These are phyloP conservation scores for Amphipyra berbera DNA, from an alignment of 2,888 invertebrate genomes.

Conservation along the genomic window DNA sequence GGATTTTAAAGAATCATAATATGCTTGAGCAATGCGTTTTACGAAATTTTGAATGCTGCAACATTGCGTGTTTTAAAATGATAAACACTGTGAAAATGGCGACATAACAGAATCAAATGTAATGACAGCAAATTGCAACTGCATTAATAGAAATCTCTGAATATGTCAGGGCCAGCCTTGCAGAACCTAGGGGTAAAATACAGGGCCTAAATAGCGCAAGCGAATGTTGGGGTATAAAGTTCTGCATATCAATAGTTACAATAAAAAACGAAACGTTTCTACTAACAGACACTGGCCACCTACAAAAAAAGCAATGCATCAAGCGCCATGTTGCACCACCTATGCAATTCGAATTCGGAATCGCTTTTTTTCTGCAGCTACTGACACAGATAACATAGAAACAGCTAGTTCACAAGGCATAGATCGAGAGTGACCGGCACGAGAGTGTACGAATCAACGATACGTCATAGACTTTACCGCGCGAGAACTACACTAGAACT, in stretches of 20 bases:
- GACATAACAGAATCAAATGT: too few species aligned
- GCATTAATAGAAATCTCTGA: neutral
- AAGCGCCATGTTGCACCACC: constrained; percentile 12
- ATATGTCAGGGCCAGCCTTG: too few species aligned
- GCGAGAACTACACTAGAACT: constrained; percentile 36
- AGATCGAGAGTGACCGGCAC: constrained; percentile 48
- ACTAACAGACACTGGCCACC: constrained; percentile 15
- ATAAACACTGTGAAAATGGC: neutral
- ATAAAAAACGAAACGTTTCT: neutral
- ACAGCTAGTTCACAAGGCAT: constrained; percentile 43
- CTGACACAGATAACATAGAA: constrained; percentile 35
- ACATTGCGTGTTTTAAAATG: constrained; percentile 24
- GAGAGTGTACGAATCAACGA: neutral
- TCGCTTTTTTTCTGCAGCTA: constrained; percentile 12
- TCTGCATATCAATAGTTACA: too few species aligned
- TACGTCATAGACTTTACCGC: constrained; percentile 51
- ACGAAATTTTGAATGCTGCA: constrained; percentile 17
- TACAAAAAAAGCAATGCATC: constrained; percentile 22
- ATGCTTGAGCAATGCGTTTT: constrained; percentile 35
- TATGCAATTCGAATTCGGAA: constrained; percentile 33
- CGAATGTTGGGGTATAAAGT: too few species aligned
- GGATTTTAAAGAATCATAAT: constrained; percentile 41
- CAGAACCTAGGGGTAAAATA: too few species aligned
- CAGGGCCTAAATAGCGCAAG: too few species aligned
- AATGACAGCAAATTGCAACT: too few species aligned